Evolutionary conservation across 1,140 invertebrate species (phyloP), one percentile per base, ranked within the genome.

Genomic region (Listronotus bonariensis): DNA sequence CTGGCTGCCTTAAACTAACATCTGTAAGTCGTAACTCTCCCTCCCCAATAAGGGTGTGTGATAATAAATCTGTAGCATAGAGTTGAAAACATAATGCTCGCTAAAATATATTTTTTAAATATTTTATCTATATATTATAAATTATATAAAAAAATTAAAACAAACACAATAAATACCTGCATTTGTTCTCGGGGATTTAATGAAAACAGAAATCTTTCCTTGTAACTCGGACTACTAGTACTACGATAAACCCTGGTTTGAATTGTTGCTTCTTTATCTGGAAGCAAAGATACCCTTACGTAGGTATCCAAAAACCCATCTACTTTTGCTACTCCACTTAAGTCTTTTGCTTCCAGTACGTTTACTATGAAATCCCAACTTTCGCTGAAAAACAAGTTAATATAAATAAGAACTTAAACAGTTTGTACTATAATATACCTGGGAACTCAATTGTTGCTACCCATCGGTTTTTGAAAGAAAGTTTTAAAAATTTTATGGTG

Each of bases 271-370:
- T 86, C 83, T 72, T 87, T 85, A 70, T 91, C 87, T 0, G 90
- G 90, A n/a, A 89, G 79, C 11, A 92, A 77, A 61, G 87, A 89
- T 42, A 91, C 88, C 65, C 88, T 85, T 34, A 91, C 88, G 75
- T 90, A 92, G 0, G 89, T 89, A 75, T 92, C 88, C 65, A 90
- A 77, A 0, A 85, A 83, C 5, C 85, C 83, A 14, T 80, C 79
- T 76, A 83, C 46, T 77, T 82, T 52, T 82, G 84, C 65, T 86
- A 87, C 80, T 10, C 85, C 83, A 15, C 87, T 75, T 18, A 92
- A 80, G 55, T 91, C 89, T 70, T 88, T 87, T 14, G 89, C 90
- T 79, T 92, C 90, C 46, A 92, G 81, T 0, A 92, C 85, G 69
- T 85, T 90, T 15, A 92, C 87, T 10, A 86, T 82, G 10, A 93